Conservation (phyloP, 2,113 vertebrate genomes). For the Gracilinanus agilis region DNA sequence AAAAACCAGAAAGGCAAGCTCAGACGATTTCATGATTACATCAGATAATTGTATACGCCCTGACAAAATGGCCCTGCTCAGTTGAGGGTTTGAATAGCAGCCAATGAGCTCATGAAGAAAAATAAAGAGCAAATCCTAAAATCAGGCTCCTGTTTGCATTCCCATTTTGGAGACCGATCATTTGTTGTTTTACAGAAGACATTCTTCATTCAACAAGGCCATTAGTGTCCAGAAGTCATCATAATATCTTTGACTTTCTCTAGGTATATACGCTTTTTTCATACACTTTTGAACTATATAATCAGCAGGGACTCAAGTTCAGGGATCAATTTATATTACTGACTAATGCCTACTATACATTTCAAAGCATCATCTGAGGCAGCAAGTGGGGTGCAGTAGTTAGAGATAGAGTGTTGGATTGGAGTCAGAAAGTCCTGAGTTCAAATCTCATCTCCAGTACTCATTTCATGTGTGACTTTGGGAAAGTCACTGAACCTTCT, state of each 20-base stretch:
- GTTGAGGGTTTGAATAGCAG: not conserved
- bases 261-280: not conserved
- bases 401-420: not conserved
- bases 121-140: not conserved
- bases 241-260: not conserved
- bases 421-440: not conserved
- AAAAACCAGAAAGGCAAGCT: slow-evolving; percentile 31
- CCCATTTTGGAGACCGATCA: not conserved
- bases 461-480: not conserved
- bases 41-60: slow-evolving; percentile 17
- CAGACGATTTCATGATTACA: slow-evolving; percentile 21
- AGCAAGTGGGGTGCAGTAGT: not conserved
- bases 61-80: not conserved
- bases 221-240: not conserved
- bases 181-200: not conserved
- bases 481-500: not conserved
- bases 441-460: not conserved
- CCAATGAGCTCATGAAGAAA: not conserved
- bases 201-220: not conserved
- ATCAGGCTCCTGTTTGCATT: not conserved
- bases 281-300: not conserved
- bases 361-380: not conserved
- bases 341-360: not conserved
- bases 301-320: not conserved
- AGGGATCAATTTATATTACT: not conserved